Conservation (phyloP, 1,140 invertebrate species). For the Lordiphosa clarofinis region DNA sequence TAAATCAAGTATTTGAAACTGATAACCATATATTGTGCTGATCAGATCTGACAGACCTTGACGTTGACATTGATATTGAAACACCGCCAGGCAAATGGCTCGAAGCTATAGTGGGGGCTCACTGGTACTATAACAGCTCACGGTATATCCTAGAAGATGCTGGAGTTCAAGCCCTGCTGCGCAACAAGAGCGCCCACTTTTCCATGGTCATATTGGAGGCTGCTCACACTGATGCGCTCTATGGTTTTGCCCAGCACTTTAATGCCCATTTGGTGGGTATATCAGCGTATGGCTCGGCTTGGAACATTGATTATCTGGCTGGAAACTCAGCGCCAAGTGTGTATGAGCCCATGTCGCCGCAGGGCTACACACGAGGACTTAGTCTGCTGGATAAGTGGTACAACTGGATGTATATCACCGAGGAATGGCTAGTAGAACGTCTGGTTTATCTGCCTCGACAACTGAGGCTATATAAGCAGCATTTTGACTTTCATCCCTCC, state of each 20-base stretch:
- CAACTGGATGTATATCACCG: slow-evolving; percentile 71
- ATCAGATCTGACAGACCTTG: slow-evolving; percentile 6
- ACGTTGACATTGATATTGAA: not conserved
- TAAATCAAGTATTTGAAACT: not conserved
- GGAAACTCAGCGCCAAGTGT: slow-evolving; percentile 63
- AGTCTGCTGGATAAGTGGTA: slow-evolving; percentile 70
- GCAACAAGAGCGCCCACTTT: slow-evolving; percentile 30
- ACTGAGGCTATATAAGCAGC: slow-evolving; percentile 54
- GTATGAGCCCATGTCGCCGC: slow-evolving; percentile 69
- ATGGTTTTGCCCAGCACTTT: slow-evolving; percentile 56
- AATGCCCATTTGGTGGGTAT: slow-evolving; percentile 61
- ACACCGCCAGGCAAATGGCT: slow-evolving; percentile 31
- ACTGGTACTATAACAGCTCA: slow-evolving; percentile 37
- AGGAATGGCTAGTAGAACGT: slow-evolving; percentile 43
- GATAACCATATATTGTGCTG: not conserved
- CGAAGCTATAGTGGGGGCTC: slow-evolving; percentile 20
- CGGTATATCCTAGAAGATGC: slow-evolving; percentile 27
- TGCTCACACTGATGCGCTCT: slow-evolving; percentile 50
- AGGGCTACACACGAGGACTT: slow-evolving; percentile 59
- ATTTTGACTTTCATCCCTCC: slow-evolving; percentile 31
- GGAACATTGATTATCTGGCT: slow-evolving; percentile 60
- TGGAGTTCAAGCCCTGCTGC: slow-evolving; percentile 43
- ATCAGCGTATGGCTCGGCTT: slow-evolving; percentile 42
- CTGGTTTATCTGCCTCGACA: slow-evolving; percentile 56
- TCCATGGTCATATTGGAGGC: slow-evolving; percentile 63